Evolutionary conservation across 2,888 invertebrate species (phyloP).

Genomic region (Caenorhabditis uteleia): DNA sequence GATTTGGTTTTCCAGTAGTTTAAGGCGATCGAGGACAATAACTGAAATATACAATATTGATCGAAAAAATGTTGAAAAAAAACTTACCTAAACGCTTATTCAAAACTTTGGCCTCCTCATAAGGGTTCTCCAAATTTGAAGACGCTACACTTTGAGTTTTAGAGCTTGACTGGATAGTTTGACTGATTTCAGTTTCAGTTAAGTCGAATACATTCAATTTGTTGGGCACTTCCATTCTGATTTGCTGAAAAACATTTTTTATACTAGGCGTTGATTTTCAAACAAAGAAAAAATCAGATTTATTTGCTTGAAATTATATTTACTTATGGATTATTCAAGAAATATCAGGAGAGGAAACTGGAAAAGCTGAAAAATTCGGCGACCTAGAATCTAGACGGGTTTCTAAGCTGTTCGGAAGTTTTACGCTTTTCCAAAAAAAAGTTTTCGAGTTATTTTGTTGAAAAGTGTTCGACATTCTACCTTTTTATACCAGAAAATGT

Average conservation of each 20-base stretch:
- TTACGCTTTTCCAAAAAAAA: no score
- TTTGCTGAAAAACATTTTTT: conserved; percentile 11
- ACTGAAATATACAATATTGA: conserved; percentile 10
- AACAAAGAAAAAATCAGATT: no score
- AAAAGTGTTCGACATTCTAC: no score
- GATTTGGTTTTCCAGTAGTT: conserved; percentile 21
- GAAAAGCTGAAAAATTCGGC: no score
- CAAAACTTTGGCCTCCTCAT: conserved; percentile 32
- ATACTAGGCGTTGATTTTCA: not conserved
- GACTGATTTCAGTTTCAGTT: conserved; percentile 3
- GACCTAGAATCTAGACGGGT: no score
- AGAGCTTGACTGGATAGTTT: no score
- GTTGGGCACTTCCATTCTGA: conserved; percentile 26
- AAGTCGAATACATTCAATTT: conserved; percentile 29
- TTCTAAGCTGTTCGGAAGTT: no score
- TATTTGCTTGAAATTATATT: no score
- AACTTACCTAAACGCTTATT: conserved; percentile 19
- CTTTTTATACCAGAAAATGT: no score
- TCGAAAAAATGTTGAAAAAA: not conserved
- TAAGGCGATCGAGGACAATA: conserved; percentile 11
- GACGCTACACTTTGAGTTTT: conserved; percentile 2
- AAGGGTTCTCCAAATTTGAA: conserved; percentile 30
- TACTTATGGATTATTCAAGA: no score
- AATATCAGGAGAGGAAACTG: no score
- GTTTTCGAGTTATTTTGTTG: no score